phyloP scores from a whole-genome alignment of 1,140 invertebrate species.

The Heliconius himera region DNA sequence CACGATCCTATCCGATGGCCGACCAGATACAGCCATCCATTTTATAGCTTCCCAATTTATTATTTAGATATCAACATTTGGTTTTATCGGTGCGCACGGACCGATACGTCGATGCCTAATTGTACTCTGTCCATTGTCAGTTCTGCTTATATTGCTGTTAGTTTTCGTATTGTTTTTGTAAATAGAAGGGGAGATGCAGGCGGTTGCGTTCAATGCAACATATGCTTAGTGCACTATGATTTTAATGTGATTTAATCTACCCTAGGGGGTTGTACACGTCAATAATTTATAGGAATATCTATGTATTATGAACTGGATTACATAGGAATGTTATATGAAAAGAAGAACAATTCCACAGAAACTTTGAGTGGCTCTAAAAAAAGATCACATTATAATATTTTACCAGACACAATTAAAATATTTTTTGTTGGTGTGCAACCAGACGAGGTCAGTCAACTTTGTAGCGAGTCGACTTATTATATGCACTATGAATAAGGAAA shows the following conservation, averaged over 20 bases:
- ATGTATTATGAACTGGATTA: not conserved
- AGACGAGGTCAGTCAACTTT: slow-evolving; percentile 56
- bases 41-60: slow-evolving; percentile 75
- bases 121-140: slow-evolving; percentile 33
- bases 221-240: slow-evolving; percentile 1
- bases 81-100: slow-evolving; percentile 44
- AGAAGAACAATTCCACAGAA: not conserved
- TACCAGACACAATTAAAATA: not conserved
- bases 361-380: not conserved
- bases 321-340: not conserved
- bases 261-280: not conserved
- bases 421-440: slow-evolving; percentile 8
- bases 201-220: slow-evolving; percentile 19
- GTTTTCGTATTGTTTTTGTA: slow-evolving; percentile 35
- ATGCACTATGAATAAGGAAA: slow-evolving; percentile 36
- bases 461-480: slow-evolving; percentile 42
- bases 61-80: slow-evolving; percentile 57
- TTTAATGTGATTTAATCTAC: slow-evolving; percentile 11
- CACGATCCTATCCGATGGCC: slow-evolving; percentile 45
- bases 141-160: slow-evolving; percentile 15
- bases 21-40: slow-evolving; percentile 58
- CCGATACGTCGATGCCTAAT: slow-evolving; percentile 32
- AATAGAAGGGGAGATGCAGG: slow-evolving; percentile 29
- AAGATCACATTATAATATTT: not conserved
- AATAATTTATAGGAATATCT: not conserved